Conservation (phyloP, 2,888 invertebrate genomes). For the Napeogenes sylphis region DNA sequence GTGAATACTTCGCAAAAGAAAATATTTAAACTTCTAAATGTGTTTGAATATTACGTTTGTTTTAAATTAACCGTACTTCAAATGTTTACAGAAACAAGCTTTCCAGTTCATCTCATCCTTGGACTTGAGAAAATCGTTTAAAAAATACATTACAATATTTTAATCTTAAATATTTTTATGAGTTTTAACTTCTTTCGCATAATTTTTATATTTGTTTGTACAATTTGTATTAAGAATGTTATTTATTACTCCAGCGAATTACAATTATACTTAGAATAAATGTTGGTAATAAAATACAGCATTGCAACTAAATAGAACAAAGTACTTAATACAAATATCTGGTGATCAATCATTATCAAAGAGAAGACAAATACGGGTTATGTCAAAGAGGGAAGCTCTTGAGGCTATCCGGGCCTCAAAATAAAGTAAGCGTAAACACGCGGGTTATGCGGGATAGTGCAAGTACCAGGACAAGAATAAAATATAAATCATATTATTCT, state of each 20-base stretch:
- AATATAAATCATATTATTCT: too few relatives aligned
- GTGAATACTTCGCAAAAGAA: conserved; percentile 10
- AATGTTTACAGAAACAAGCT: conserved; percentile 27
- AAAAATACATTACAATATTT: conserved; percentile 5
- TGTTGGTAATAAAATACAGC: too few relatives aligned
- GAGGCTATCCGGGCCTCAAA: too few relatives aligned
- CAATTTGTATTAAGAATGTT: too few relatives aligned
- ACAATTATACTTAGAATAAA: too few relatives aligned
- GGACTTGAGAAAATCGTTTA: conserved; percentile 13
- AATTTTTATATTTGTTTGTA: too few relatives aligned
- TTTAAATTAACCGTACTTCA: conserved; percentile 23
- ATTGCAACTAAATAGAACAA: too few relatives aligned
- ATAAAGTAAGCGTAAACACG: too few relatives aligned
- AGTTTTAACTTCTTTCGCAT: too few relatives aligned
- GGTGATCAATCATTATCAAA: neutral
- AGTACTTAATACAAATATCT: neutral
- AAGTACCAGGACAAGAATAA: too few relatives aligned
- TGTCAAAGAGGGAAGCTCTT: neutral
- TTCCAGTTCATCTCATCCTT: conserved; percentile 20
- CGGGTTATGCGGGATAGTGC: too few relatives aligned
- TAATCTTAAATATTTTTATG: neutral
- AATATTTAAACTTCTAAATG: conserved; percentile 5
- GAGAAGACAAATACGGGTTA: neutral
- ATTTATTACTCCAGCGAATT: too few relatives aligned
- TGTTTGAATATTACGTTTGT: conserved; percentile 4